Conservation (phyloP, 1,140 invertebrate genomes). For the Philopotamus ludificatus region DNA sequence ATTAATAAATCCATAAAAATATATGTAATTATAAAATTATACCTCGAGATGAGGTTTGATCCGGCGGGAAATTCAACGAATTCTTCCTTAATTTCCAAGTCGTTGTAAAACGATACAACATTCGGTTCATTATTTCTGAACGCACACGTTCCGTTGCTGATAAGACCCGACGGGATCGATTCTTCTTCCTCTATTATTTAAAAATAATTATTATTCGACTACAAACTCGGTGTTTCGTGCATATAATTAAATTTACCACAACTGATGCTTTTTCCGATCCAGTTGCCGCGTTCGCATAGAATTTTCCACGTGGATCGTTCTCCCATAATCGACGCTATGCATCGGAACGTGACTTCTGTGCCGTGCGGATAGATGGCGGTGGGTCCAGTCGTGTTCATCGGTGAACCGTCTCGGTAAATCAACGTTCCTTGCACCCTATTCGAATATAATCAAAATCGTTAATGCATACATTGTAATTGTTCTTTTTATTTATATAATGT, state of each 20-base stretch:
- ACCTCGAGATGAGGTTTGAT: conserved; percentile 66
- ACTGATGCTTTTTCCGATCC: conserved; percentile 74
- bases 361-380: conserved; percentile 67
- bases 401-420: conserved; percentile 62
- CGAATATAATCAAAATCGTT: too few relatives aligned
- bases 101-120: conserved; percentile 76
- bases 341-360: conserved; percentile 78
- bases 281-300: conserved; percentile 77
- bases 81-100: conserved; percentile 72
- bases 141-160: conserved; percentile 71
- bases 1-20: not conserved
- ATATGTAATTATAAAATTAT: conserved; percentile 33
- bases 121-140: conserved; percentile 75
- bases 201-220: not conserved
- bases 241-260: conserved; percentile 60
- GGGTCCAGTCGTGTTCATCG: conserved; percentile 51
- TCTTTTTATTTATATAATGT: too few relatives aligned
- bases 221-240: not conserved
- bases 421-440: conserved; percentile 65
- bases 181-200: conserved; percentile 53
- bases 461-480: too few relatives aligned
- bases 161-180: conserved; percentile 48
- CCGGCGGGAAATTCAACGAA: conserved; percentile 74
- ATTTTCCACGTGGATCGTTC: conserved; percentile 81
- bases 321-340: conserved; percentile 73